Conservation (phyloP, 2,888 invertebrate species). For the Altica lythri region DNA sequence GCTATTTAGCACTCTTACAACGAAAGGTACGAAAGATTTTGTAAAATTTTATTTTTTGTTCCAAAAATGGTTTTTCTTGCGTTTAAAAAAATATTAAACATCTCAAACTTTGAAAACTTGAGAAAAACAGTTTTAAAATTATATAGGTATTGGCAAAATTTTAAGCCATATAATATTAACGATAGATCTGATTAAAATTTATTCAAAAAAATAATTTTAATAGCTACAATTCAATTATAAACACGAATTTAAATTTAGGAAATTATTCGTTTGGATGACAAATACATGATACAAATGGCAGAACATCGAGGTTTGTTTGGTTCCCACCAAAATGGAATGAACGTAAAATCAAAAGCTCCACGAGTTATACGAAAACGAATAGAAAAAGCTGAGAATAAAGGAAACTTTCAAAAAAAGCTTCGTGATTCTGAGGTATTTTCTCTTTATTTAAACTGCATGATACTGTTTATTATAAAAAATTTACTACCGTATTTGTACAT, state of each 20-base stretch:
- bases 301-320: constrained; percentile 79
- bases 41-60: too few species aligned
- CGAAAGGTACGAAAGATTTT: constrained; percentile 67
- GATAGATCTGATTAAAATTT: neutral
- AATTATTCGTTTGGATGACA: constrained; percentile 77
- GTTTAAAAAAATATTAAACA: neutral
- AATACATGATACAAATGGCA: constrained; percentile 83
- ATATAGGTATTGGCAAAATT: too few species aligned
- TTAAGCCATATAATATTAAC: too few species aligned
- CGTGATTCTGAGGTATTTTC: constrained; percentile 49
- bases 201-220: neutral
- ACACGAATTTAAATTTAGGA: constrained; percentile 57
- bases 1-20: constrained; percentile 69
- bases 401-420: constrained; percentile 43
- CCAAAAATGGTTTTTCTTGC: too few species aligned
- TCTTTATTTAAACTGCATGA: too few species aligned
- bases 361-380: constrained; percentile 53
- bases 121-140: too few species aligned
- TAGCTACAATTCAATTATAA: neutral
- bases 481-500: too few species aligned
- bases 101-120: too few species aligned
- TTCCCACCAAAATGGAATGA: constrained; percentile 48
- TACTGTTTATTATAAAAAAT: too few species aligned
- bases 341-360: constrained; percentile 54
- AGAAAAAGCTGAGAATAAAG: constrained; percentile 45